These are phyloP conservation scores for Thunnus albacares DNA, from an alignment of 2,797 vertebrate species.

Conservation along the genomic window DNA sequence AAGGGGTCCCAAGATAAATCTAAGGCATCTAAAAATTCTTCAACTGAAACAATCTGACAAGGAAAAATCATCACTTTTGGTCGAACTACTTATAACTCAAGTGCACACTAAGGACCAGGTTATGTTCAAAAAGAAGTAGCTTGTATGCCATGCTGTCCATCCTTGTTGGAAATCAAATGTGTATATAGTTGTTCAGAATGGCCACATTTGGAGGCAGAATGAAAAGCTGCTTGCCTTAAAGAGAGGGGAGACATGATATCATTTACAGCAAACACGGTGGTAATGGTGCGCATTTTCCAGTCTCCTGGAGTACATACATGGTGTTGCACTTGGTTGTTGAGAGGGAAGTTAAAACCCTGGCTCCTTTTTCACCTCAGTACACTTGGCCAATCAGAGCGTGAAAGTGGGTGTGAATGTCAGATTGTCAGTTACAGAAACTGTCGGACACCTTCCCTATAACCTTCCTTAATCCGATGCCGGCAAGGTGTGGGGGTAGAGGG, in stretches of 20 bases:
- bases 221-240: not conserved
- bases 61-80: not conserved
- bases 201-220: not conserved
- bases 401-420: not conserved
- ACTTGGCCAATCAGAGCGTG: not conserved
- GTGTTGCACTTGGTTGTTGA: not conserved
- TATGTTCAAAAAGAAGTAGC: not conserved
- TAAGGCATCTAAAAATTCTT: not conserved
- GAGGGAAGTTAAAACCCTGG: too few species aligned
- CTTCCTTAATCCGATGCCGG: not conserved
- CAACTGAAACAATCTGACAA: slow-evolving; percentile 3
- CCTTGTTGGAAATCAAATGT: not conserved
- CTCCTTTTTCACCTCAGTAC: not conserved
- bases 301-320: not conserved
- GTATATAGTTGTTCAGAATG: not conserved
- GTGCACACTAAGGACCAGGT: not conserved
- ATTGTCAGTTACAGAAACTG: not conserved
- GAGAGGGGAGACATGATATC: not conserved
- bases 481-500: not conserved
- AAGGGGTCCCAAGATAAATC: slow-evolving; percentile 2
- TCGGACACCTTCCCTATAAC: not conserved
- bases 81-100: not conserved
- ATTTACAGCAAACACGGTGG: not conserved
- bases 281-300: not conserved
- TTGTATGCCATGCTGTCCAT: not conserved